Conservation (phyloP, 2,113 vertebrate genomes). For the Plestiodon gilberti region DNA sequence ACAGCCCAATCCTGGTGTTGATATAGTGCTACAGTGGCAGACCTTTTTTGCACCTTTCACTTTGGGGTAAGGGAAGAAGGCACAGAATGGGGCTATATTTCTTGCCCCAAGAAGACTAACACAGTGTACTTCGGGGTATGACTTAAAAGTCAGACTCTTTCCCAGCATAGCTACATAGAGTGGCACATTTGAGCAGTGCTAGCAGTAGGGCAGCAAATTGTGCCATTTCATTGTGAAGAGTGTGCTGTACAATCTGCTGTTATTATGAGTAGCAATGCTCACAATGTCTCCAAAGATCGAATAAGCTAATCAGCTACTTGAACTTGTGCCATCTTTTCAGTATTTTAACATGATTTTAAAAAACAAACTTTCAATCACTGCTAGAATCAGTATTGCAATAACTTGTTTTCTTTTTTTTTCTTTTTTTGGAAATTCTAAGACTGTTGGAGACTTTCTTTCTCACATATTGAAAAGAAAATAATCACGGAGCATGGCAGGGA, state of each 20-base stretch:
- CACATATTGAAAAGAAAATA: conserved; percentile 84
- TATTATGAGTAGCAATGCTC: not conserved
- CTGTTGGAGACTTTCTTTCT: conserved; percentile 88
- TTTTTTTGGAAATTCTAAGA: conserved; percentile 67
- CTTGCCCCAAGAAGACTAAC: not conserved
- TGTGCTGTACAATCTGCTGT: too few relatives aligned
- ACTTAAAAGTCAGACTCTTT: not conserved
- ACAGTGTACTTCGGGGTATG: not conserved
- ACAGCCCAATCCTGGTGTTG: not conserved
- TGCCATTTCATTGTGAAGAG: not conserved
- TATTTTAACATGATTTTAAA: not conserved
- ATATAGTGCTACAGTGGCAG: not conserved
- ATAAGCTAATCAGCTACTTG: too few relatives aligned
- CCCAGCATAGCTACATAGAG: not conserved
- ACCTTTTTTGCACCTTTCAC: not conserved
- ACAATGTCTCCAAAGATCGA: too few relatives aligned
- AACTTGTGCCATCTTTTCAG: not conserved
- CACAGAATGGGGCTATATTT: not conserved
- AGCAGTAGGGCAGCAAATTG: not conserved
- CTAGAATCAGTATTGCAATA: not conserved
- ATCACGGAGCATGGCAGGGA: conserved; percentile 76
- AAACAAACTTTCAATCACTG: not conserved
- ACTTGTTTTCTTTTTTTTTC: not conserved
- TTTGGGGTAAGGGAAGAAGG: not conserved
- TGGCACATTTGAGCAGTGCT: not conserved